These are phyloP conservation scores for Thamnophis sirtalis DNA, from an alignment of 2,113 vertebrate species.

Conservation along the genomic window DNA sequence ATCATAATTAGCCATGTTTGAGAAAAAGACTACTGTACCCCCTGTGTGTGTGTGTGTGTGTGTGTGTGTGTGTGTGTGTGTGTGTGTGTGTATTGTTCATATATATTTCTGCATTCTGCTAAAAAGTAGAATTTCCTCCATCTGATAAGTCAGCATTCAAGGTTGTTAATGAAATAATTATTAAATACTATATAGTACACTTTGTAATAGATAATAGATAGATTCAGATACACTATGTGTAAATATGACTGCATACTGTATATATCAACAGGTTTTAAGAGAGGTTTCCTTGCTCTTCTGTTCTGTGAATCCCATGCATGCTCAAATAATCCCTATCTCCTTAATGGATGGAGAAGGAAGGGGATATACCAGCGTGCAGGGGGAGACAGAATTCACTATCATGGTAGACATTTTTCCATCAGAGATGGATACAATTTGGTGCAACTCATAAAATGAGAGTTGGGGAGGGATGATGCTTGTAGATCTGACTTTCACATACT, in stretches of 20 bases:
- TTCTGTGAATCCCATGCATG: neutral
- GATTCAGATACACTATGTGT: neutral
- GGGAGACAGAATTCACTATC: neutral
- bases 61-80: too few species aligned
- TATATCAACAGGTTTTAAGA: neutral
- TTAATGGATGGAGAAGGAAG: neutral
- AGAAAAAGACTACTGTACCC: neutral
- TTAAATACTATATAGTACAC: neutral
- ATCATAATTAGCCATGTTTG: neutral
- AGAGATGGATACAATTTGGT: neutral
- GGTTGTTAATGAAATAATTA: neutral
- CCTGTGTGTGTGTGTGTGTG: neutral
- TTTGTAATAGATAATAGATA: neutral
- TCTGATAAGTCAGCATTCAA: neutral
- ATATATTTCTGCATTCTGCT: neutral
- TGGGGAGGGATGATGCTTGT: neutral
- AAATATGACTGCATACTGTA: neutral
- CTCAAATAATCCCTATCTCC: neutral
- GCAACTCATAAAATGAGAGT: neutral
- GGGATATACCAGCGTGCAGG: neutral
- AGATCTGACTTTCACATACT: neutral
- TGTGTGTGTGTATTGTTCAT: neutral
- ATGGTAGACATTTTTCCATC: neutral
- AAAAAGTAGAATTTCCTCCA: neutral
- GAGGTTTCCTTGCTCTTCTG: neutral